A percentile compares a stretch with the other conserved stretches of the same genome.
phyloP scores from a whole-genome alignment of 2,888 invertebrate genomes.

The Ectobius pallidus region DNA sequence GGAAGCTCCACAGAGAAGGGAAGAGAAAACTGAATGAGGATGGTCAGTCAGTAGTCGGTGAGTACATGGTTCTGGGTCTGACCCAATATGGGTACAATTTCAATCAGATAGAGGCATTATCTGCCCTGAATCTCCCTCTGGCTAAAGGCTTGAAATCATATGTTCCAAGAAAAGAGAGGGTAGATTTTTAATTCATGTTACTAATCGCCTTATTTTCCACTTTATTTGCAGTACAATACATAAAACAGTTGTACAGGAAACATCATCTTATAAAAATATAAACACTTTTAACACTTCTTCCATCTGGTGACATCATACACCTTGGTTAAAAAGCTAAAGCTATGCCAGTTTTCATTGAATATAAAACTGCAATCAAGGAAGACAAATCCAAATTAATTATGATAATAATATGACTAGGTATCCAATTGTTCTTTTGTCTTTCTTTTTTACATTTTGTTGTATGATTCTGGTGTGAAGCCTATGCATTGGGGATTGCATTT shows the following conservation, averaged over 20 bases:
- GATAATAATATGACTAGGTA: conserved; percentile 33
- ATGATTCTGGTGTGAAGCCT: neutral
- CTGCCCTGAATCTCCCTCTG: too few species aligned
- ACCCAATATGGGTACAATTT: too few species aligned
- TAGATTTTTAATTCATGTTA: too few species aligned
- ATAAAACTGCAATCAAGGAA: conserved; percentile 39
- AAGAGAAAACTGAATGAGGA: too few species aligned
- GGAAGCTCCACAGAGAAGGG: too few species aligned
- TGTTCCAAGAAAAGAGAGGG: too few species aligned
- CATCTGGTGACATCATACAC: conserved; percentile 34
- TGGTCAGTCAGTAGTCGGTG: too few species aligned
- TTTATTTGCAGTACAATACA: conserved; percentile 35
- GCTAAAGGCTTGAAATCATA: too few species aligned
- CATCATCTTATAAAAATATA: conserved; percentile 40
- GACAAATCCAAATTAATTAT: conserved; percentile 35
- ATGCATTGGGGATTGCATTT: too few species aligned
- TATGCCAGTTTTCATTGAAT: conserved; percentile 28
- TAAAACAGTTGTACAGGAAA: conserved; percentile 39
- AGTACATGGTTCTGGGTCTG: too few species aligned
- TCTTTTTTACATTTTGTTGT: neutral
- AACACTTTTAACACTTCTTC: conserved; percentile 38
- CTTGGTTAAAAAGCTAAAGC: conserved; percentile 25
- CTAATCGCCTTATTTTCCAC: neutral
- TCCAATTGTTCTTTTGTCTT: too few species aligned
- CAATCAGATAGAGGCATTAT: too few species aligned